Evolutionary conservation across 2,888 invertebrate species (phyloP), one percentile per base, ranked within the genome.

Genomic region (Meiosimyza platycephala): DNA sequence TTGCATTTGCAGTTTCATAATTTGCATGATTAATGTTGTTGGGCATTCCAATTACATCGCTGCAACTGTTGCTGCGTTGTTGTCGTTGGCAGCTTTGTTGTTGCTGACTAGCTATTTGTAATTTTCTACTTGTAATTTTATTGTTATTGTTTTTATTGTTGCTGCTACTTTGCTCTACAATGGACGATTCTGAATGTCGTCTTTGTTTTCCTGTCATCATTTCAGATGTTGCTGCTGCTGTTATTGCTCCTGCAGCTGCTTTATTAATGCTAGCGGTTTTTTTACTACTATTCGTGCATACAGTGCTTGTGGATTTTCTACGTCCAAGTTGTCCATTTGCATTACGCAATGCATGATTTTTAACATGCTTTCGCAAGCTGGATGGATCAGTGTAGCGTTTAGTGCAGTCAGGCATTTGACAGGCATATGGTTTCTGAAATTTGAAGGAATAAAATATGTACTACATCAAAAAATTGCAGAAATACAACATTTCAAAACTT

Each of bases 381-480:
- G 96, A 96, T 0, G 97, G 97, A 85, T 97, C 97, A 0, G 97
- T 97, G 88, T 97, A 97, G 52, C 96, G 92, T 86, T 97, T 97
- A 7, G 91, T 92, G 83, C 97, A 97, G 1, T 96, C 96, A 0
- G 90, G 88, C 18, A 95, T 92, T 80, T 95, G 95, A 80, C 97
- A 97, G 1, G 95, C 95, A 87, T 97, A 97, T 0, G 97, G 97
- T 88, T 96, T 95, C 94, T 97, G 89, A 50, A 88, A 88, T 74
- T n/a, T 59, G 64, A 16, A 65, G n/a, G n/a, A 48, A 51, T 51
- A 51, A 3, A 6, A 28, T 40, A 54, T 11, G 2, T n/a, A 7
- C 12, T 54, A 15, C 15, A 1, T 57, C n/a, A 66, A 71, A 57
- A 63, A 15, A 62, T 50, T 40, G 1, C 7, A 40, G 40, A 40